Evolutionary conservation across 2,113 vertebrate species (phyloP).

Genomic region (Atlantisia rogersi): DNA sequence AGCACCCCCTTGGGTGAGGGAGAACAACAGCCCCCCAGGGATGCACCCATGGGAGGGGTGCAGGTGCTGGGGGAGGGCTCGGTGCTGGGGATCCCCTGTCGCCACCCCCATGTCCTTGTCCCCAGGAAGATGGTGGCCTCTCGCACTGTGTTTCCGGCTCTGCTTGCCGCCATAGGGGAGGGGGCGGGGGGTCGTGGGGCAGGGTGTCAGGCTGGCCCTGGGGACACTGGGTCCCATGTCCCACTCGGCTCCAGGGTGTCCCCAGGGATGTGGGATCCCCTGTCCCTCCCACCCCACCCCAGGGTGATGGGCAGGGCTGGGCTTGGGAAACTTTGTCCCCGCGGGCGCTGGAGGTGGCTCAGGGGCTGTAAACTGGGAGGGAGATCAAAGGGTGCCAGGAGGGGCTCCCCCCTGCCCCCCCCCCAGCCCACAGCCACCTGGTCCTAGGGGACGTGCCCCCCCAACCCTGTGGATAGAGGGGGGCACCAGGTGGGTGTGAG

Average conservation of each 20-base stretch:
- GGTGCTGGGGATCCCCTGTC: rapidly evolving
- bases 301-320: background rate
- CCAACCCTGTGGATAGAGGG: rapidly evolving
- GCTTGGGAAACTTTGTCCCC: conserved; percentile 27
- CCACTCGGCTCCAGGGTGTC: background rate
- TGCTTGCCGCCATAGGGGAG: rapidly evolving
- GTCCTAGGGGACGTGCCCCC: background rate
- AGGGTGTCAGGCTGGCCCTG: background rate
- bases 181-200: rapidly evolving
- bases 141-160: rapidly evolving
- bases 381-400: background rate
- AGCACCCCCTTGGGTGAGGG: too few species aligned
- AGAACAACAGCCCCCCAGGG: rapidly evolving
- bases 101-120: background rate
- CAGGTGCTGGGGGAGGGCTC: background rate
- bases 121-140: background rate
- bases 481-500: rapidly evolving
- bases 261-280: rapidly evolving
- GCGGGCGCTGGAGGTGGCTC: background rate
- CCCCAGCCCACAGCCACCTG: rapidly evolving
- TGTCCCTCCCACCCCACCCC: too few species aligned
- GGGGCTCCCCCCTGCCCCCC: background rate
- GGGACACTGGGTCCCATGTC: rapidly evolving
- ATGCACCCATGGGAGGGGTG: background rate
- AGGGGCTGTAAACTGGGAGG: background rate